A percentile compares a stretch with the other conserved stretches of the same genome.
Evolutionary conservation across 2,797 vertebrate genomes (phyloP).

Genomic region (Sebastes minor): DNA sequence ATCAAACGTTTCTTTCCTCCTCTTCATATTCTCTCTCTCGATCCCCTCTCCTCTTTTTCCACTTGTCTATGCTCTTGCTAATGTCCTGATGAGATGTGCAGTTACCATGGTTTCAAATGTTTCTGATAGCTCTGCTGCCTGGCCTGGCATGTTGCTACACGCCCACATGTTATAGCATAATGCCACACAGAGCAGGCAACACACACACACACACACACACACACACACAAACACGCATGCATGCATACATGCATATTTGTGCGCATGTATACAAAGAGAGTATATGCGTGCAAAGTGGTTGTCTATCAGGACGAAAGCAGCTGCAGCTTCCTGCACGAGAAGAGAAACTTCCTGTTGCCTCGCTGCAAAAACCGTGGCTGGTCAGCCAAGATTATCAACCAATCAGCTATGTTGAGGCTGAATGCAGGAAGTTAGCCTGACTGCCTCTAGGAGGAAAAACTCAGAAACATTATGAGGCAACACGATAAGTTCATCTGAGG

Average conservation of each 20-base stretch:
- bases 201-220: not conserved
- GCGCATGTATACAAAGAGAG: slow-evolving; percentile 19
- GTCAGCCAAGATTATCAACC: slow-evolving; percentile 75
- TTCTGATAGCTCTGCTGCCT: slow-evolving; percentile 65
- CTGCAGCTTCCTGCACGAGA: slow-evolving; percentile 77
- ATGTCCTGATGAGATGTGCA: slow-evolving; percentile 57
- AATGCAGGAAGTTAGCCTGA: slow-evolving; percentile 82
- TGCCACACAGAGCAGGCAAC: slow-evolving; percentile 25
- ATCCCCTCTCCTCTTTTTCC: slow-evolving; percentile 34
- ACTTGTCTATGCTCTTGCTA: slow-evolving; percentile 42
- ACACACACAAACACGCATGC: not conserved
- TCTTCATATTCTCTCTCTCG: slow-evolving; percentile 32
- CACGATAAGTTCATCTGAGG: slow-evolving; percentile 87
- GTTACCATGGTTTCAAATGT: slow-evolving; percentile 77
- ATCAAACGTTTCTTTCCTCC: slow-evolving; percentile 12
- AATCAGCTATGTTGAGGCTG: slow-evolving; percentile 72
- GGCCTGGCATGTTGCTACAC: slow-evolving; percentile 66
- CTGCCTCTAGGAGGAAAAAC: slow-evolving; percentile 76
- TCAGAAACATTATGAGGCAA: slow-evolving; percentile 83
- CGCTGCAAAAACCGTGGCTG: slow-evolving; percentile 62
- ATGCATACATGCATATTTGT: not conserved
- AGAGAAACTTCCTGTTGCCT: slow-evolving; percentile 79
- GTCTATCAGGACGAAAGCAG: slow-evolving; percentile 63
- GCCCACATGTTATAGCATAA: slow-evolving; percentile 64
- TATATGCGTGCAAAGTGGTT: slow-evolving; percentile 50